Conservation (phyloP, 2,797 vertebrate species). For the Calcarius lapponicus region DNA sequence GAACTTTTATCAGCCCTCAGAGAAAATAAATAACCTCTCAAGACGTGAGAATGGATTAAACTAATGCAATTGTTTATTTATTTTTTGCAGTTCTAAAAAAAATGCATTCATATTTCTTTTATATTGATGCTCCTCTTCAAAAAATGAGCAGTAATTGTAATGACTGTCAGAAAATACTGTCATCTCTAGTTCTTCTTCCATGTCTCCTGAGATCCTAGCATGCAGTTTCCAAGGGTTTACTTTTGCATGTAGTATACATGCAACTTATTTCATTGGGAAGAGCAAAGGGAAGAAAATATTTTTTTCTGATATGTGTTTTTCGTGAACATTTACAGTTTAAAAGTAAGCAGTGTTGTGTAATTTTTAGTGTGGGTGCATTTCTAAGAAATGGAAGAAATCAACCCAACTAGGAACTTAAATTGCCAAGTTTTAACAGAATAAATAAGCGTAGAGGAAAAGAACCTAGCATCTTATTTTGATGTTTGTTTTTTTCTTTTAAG, state of each 20-base stretch:
- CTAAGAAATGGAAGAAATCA: slow-evolving; percentile 12
- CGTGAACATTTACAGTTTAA: slow-evolving; percentile 50
- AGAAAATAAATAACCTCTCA: slow-evolving; percentile 79
- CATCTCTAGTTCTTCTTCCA: not conserved
- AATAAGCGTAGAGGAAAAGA: not conserved
- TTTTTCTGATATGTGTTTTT: slow-evolving; percentile 15
- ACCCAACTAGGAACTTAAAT: slow-evolving; percentile 37
- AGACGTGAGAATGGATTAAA: slow-evolving; percentile 67
- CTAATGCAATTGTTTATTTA: slow-evolving; percentile 73
- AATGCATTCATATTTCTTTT: slow-evolving; percentile 64
- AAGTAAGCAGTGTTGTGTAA: slow-evolving; percentile 44
- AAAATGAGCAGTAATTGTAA: slow-evolving; percentile 63
- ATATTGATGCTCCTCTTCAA: not conserved
- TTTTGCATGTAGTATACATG: slow-evolving; percentile 25
- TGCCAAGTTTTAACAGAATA: slow-evolving; percentile 37
- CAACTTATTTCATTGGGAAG: slow-evolving; percentile 25
- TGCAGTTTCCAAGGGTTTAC: slow-evolving; percentile 42
- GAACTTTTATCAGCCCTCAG: slow-evolving; percentile 78
- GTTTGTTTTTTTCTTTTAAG: slow-evolving; percentile 21
- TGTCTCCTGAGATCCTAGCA: not conserved
- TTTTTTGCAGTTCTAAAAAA: slow-evolving; percentile 65
- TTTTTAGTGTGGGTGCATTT: slow-evolving; percentile 46
- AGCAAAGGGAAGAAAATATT: not conserved
- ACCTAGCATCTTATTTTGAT: not conserved
- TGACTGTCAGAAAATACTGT: slow-evolving; percentile 50